Base-by-base conservation (phyloP, 2,888 invertebrate species). In the Leptopilina syphax region DNA sequence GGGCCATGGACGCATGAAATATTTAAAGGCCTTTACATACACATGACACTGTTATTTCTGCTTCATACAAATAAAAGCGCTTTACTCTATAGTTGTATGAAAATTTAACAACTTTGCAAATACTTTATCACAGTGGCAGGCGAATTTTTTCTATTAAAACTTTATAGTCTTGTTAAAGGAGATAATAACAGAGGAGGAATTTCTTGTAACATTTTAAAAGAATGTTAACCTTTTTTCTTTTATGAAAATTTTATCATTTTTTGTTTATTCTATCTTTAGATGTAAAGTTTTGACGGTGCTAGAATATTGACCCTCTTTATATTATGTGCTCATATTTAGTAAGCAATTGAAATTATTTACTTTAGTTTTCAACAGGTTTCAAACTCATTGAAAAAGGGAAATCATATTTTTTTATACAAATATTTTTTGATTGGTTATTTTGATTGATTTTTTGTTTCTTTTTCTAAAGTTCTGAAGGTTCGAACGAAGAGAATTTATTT, bases 11-110 rank as follows among this genome's bases (percentile, higher is more conserved):
- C 68, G 50, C 68, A 68, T 68, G 68, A 50, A 68, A 68, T 68
- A 68, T 68, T 68, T 68, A 68, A 68, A 68, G 12, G 68, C 50
- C 24, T 68, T n/a, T 50, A 68, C 50, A 68, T 68, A 27, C 68
- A 68, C 68, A 68, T 27, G 68, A 24, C 50, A 50, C 50, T 68
- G 50, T 47, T 68, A 68, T 68, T 68, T 68, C 50, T 50, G 50
- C 47, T 50, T 50, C 50, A 50, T 50, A 50, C 50, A 68, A 50
- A 47, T 68, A 68, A 68, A 50, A 68, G 50, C 47, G 18, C 24
- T 68, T 68, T 13, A 50, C 44, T 67, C 68, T 68, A 47, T 50
- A 50, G 68, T 50, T 68, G 47, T 47, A 50, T 68, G 24, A 50
- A 68, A 68, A 68, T 27, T 68, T 50, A 47, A 68, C 50, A 27